Evolutionary conservation across 2,888 invertebrate genomes (phyloP).

Genomic region (Eudasyphora cyanicolor): DNA sequence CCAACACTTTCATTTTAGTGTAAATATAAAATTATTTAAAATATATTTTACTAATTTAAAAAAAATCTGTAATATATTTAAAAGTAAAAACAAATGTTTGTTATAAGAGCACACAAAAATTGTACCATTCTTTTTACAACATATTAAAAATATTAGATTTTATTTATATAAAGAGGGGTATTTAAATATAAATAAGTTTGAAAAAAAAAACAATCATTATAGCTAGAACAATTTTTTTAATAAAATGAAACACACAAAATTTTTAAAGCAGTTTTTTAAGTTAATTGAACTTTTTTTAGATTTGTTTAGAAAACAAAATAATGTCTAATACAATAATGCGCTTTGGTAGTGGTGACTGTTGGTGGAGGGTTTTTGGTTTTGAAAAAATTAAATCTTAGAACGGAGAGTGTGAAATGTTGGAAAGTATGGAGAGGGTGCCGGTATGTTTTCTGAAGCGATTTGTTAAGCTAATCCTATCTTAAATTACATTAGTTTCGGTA

Average conservation of each 20-base stretch:
- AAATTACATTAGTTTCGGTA: neutral
- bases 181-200: slow-evolving; percentile 2
- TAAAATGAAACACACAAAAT: slow-evolving; percentile 1
- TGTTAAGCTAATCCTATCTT: neutral
- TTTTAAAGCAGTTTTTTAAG: slow-evolving; percentile 35
- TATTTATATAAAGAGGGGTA: slow-evolving; percentile 23
- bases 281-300: slow-evolving; percentile 17
- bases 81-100: slow-evolving; percentile 31
- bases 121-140: slow-evolving; percentile 47
- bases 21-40: slow-evolving; percentile 19
- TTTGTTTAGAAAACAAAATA: slow-evolving; percentile 24
- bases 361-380: too few relatives aligned
- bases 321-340: slow-evolving; percentile 33
- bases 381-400: neutral
- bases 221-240: slow-evolving; percentile 6
- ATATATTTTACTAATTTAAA: slow-evolving; percentile 57
- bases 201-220: slow-evolving; percentile 29
- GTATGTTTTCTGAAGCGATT: neutral
- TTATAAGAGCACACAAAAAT: slow-evolving; percentile 58
- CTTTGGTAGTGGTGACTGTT: slow-evolving; percentile 29
- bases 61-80: slow-evolving; percentile 2
- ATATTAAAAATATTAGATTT: slow-evolving; percentile 29
- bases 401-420: too few relatives aligned
- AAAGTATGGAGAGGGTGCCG: neutral
- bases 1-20: neutral